These are phyloP conservation scores for Hylomyscus alleni DNA, from an alignment of 2,797 vertebrate species.

Conservation along the genomic window DNA sequence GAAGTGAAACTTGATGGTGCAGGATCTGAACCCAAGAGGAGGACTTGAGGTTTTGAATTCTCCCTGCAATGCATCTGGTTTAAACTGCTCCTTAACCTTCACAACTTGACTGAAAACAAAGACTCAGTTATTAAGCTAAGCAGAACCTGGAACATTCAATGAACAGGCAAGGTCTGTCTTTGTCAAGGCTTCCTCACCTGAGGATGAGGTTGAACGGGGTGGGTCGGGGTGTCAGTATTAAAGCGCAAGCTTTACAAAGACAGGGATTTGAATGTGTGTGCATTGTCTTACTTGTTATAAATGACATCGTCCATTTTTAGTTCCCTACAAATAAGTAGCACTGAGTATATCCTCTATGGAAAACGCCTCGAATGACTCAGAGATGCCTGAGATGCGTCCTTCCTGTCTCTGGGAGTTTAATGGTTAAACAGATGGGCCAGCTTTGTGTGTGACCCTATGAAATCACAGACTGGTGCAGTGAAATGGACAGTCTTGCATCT, in stretches of 20 bases:
- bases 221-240: fast-evolving
- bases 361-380: not conserved
- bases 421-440: not conserved
- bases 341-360: not conserved
- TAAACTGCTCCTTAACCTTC: not conserved
- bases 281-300: not conserved
- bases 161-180: not conserved
- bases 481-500: not conserved
- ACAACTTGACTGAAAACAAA: conserved; percentile 15
- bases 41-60: conserved; percentile 43
- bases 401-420: conserved; percentile 3
- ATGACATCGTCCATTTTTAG: not conserved
- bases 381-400: not conserved
- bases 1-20: not conserved
- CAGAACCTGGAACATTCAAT: not conserved
- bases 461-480: not conserved
- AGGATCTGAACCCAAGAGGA: not conserved
- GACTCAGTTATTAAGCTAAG: conserved; percentile 14
- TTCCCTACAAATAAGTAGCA: conserved; percentile 10
- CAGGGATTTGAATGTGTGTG: not conserved
- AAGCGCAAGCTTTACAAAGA: not conserved
- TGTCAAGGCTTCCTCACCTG: not conserved
- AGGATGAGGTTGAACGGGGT: not conserved
- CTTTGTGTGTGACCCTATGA: not conserved
- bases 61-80: not conserved